Conservation (phyloP, 2,888 invertebrate genomes). For the Lamproptera curius region DNA sequence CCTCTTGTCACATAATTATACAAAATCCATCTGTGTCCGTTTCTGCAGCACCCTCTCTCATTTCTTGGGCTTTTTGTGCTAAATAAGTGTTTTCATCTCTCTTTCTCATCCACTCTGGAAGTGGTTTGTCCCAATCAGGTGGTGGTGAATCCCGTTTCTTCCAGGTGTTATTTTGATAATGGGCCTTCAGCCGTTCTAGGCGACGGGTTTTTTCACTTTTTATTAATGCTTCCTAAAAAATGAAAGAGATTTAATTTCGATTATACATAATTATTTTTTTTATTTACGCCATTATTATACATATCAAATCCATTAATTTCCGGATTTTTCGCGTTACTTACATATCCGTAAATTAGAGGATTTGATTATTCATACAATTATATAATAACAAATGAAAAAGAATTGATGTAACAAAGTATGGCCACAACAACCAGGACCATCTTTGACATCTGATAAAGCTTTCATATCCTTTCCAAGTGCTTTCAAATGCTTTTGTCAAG, state of each 20-base stretch:
- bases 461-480: too few species aligned
- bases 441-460: too few species aligned
- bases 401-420: too few species aligned
- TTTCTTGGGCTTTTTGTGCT: conserved; percentile 80
- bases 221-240: conserved; percentile 79
- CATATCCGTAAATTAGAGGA: too few species aligned
- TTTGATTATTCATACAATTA: too few species aligned
- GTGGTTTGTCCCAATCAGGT: conserved; percentile 86
- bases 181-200: conserved; percentile 79
- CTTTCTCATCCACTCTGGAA: conserved; percentile 86
- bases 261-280: too few species aligned
- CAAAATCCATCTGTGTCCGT: conserved; percentile 43
- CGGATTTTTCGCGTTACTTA: too few species aligned
- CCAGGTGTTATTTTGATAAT: conserved; percentile 89
- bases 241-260: neutral
- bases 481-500: too few species aligned
- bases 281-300: too few species aligned
- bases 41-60: conserved; percentile 58
- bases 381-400: too few species aligned
- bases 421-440: too few species aligned
- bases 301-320: too few species aligned
- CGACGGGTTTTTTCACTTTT: conserved; percentile 84
- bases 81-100: conserved; percentile 83
- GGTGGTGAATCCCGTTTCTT: conserved; percentile 86
- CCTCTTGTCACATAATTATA: conserved; percentile 50